These are phyloP conservation scores for Drosophila miranda DNA, from an alignment of 1,140 invertebrate genomes.

Conservation along the genomic window DNA sequence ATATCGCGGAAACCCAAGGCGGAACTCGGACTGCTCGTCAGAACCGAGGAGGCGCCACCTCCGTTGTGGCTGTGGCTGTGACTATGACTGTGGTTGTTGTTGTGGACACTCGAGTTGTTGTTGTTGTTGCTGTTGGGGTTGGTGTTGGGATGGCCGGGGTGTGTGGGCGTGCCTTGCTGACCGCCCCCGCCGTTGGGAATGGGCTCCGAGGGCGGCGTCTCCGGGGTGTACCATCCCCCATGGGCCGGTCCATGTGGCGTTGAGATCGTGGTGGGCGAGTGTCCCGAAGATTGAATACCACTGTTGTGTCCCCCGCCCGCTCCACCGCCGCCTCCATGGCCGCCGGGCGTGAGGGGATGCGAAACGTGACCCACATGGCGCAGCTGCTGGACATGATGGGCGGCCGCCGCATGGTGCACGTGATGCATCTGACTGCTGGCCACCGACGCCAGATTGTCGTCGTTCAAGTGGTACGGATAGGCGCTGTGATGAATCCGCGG, in stretches of 20 bases:
- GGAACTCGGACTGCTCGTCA: constrained; percentile 70
- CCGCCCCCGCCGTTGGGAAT: constrained; percentile 49
- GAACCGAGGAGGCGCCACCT: constrained; percentile 36
- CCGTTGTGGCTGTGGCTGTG: constrained; percentile 25
- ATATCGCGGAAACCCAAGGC: constrained; percentile 79
- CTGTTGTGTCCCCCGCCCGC: constrained; percentile 2
- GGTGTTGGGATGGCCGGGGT: constrained; percentile 52
- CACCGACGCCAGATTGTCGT: constrained; percentile 74
- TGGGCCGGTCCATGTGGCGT: constrained; percentile 78
- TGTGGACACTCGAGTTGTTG: constrained; percentile 33
- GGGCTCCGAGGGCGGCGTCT: constrained; percentile 79
- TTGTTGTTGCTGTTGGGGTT: constrained; percentile 55
- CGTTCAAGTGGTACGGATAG: constrained; percentile 81
- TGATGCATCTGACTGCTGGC: constrained; percentile 74
- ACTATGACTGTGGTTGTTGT: constrained; percentile 42
- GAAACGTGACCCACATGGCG: constrained; percentile 69
- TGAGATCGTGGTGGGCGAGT: constrained; percentile 77
- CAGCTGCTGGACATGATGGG: constrained; percentile 75
- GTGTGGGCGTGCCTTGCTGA: constrained; percentile 64
- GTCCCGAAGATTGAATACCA: constrained; percentile 69
- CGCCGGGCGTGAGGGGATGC: constrained; percentile 71
- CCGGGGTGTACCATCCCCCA: constrained; percentile 81
- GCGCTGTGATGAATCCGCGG: constrained; percentile 81
- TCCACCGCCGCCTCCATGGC: constrained; percentile 50
- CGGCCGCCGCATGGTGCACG: constrained; percentile 72